Evolutionary conservation across 1,140 invertebrate genomes (phyloP).

Genomic region (Hypothenemus hampei): DNA sequence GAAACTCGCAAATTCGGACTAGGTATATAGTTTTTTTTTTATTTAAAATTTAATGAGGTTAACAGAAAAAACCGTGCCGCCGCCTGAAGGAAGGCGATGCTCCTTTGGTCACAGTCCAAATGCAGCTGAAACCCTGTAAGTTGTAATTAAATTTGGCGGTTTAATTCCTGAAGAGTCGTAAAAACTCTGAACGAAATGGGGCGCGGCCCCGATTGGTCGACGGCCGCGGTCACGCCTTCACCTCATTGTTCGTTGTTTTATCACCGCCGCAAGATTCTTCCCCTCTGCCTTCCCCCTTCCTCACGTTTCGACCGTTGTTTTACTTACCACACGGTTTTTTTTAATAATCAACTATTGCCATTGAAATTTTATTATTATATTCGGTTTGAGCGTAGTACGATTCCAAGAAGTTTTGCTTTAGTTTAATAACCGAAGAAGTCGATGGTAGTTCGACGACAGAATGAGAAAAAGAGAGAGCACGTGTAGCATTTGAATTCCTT

Average conservation of each 20-base stretch:
- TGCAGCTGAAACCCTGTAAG: slow-evolving; percentile 4
- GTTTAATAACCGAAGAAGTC: neutral
- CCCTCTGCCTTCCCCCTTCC: neutral
- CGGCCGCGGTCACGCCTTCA: slow-evolving; percentile 14
- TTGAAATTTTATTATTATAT: slow-evolving; percentile 7
- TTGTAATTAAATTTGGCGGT: slow-evolving; percentile 31
- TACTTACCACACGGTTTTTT: too few species aligned
- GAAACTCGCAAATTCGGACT: too few species aligned
- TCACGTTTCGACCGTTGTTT: slow-evolving; percentile 6
- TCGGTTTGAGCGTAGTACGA: slow-evolving; percentile 2
- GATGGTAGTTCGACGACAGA: too few species aligned
- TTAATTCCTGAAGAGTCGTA: slow-evolving; percentile 27
- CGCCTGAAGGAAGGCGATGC: too few species aligned
- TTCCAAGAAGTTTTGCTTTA: slow-evolving; percentile 3
- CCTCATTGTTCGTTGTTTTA: slow-evolving; percentile 18
- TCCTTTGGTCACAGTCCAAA: slow-evolving; percentile 9
- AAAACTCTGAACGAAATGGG: slow-evolving; percentile 20
- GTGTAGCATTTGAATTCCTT: too few species aligned
- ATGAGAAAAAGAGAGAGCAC: too few species aligned
- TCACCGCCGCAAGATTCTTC: slow-evolving; percentile 5
- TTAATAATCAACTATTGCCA: neutral
- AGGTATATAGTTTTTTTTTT: too few species aligned
- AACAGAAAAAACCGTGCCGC: too few species aligned
- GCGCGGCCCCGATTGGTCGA: slow-evolving; percentile 14
- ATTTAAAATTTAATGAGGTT: too few species aligned